These are phyloP conservation scores for Polymixis lichenea DNA, from an alignment of 2,888 invertebrate species.

Conservation along the genomic window DNA sequence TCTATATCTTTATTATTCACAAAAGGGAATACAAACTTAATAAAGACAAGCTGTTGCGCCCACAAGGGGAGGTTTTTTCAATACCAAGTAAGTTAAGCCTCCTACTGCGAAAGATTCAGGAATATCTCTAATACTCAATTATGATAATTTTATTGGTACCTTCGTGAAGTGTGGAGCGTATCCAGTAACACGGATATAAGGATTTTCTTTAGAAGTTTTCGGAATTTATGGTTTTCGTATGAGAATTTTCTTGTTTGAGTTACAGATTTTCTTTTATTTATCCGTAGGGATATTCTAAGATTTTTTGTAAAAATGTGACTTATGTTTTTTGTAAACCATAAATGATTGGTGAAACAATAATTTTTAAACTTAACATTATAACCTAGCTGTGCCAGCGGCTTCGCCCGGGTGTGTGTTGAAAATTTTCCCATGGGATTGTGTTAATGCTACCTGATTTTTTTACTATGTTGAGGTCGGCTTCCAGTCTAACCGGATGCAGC, in stretches of 20 bases:
- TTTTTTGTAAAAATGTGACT: not conserved
- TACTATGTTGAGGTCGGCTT: not conserved
- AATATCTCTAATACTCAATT: constrained; percentile 59
- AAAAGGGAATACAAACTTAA: constrained; percentile 43
- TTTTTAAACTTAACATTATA: not conserved
- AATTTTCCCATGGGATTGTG: no score
- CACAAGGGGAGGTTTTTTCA: constrained; percentile 31
- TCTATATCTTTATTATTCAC: constrained; percentile 36
- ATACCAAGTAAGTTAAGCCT: constrained; percentile 43
- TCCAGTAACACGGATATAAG: constrained; percentile 17
- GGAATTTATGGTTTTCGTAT: constrained; percentile 15
- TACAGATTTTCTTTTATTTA: not conserved
- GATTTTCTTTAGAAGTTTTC: constrained; percentile 27
- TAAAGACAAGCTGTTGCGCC: constrained; percentile 57
- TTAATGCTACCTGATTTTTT: no score
- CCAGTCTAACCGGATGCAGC: not conserved
- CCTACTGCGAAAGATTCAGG: constrained; percentile 32
- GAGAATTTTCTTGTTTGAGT: not conserved
- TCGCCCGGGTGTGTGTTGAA: no score
- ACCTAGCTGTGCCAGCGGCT: no score
- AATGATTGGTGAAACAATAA: not conserved
- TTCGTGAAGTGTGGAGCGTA: constrained; percentile 26
- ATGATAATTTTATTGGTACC: constrained; percentile 63
- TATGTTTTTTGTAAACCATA: not conserved
- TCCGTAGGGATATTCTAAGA: not conserved